Evolutionary conservation across 1,140 invertebrate species (phyloP).

Genomic region (Cydia fagiglandana): DNA sequence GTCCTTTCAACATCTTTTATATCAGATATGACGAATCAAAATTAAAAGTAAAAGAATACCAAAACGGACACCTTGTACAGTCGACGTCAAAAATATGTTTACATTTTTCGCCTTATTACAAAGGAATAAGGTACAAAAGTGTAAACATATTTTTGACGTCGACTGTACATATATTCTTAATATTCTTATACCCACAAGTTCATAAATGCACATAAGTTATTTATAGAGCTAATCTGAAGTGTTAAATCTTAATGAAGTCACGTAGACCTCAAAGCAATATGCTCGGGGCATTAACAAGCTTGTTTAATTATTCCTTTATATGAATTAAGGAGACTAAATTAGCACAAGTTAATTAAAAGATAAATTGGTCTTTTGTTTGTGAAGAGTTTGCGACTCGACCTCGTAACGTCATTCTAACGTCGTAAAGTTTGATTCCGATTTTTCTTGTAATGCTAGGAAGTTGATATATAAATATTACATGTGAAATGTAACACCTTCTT

Average conservation of each 20-base stretch:
- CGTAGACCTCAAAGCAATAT: constrained; percentile 3
- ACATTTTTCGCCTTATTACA: too few relatives aligned
- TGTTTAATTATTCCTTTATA: constrained; percentile 11
- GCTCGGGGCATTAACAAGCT: neutral
- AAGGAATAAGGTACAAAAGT: too few relatives aligned
- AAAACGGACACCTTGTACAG: too few relatives aligned
- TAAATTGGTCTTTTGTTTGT: neutral
- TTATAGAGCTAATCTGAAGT: neutral
- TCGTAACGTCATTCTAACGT: neutral
- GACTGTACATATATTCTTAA: too few relatives aligned
- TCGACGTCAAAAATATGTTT: too few relatives aligned
- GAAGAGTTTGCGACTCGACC: constrained; percentile 1
- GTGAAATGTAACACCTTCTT: too few relatives aligned
- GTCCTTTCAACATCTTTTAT: too few relatives aligned
- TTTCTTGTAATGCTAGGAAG: neutral
- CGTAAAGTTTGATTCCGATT: neutral
- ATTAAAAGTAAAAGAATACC: too few relatives aligned
- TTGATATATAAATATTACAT: too few relatives aligned
- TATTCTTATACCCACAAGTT: neutral
- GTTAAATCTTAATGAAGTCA: neutral
- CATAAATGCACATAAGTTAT: neutral
- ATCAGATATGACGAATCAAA: too few relatives aligned
- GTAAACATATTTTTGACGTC: too few relatives aligned
- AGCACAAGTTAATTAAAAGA: constrained; percentile 14
- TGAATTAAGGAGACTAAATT: neutral